phyloP scores from a whole-genome alignment of 1,140 invertebrate species.

The Dendroctonus ponderosae region DNA sequence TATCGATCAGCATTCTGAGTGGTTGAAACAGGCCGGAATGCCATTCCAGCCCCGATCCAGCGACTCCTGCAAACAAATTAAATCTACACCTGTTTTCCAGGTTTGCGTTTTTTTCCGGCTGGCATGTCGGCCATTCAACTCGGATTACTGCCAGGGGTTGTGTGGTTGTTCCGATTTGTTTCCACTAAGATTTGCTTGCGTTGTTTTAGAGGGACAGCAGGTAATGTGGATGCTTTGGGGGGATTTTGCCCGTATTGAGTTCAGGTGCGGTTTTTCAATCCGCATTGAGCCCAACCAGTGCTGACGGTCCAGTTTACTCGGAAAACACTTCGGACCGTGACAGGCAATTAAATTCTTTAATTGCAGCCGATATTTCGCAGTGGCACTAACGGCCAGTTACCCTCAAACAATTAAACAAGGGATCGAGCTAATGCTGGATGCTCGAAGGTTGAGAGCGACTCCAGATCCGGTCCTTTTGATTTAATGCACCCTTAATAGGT shows the following conservation, averaged over 20 bases:
- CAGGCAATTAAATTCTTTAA: slow-evolving; percentile 28
- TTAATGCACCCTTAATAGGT: slow-evolving; percentile 34
- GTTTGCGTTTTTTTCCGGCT: neutral
- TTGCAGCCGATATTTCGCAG: slow-evolving; percentile 25
- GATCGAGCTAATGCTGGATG: slow-evolving; percentile 28
- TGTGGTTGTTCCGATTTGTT: neutral
- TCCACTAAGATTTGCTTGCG: neutral
- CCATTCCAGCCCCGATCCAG: neutral
- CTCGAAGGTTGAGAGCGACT: slow-evolving; percentile 26
- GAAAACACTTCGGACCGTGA: neutral
- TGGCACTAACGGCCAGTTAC: slow-evolving; percentile 27
- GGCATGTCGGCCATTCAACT: neutral
- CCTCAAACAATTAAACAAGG: slow-evolving; percentile 34
- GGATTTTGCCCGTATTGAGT: neutral
- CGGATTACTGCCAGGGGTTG: neutral
- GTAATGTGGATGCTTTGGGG: neutral
- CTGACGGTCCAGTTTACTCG: neutral
- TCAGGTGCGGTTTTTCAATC: no score
- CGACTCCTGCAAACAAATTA: slow-evolving; percentile 1
- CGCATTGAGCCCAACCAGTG: no score
- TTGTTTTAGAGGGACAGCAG: neutral
- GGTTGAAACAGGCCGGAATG: neutral
- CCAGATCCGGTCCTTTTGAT: slow-evolving; percentile 21
- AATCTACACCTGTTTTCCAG: slow-evolving; percentile 3
- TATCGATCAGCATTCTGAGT: slow-evolving; percentile 1